phyloP scores from a whole-genome alignment of 2,888 invertebrate genomes.

The Minunthozetes semirufus region DNA sequence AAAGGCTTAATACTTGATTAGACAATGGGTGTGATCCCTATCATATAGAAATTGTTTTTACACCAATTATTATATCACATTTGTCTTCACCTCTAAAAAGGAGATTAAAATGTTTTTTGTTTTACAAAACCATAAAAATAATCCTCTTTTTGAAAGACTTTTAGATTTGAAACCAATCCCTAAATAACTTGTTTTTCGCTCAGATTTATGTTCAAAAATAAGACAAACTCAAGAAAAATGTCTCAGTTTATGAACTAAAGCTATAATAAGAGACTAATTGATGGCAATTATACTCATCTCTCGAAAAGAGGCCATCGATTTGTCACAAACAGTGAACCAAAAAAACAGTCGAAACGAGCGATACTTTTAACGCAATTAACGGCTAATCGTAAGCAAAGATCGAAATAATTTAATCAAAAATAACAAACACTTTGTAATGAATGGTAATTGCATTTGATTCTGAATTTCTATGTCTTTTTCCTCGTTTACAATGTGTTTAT shows the following conservation, averaged over 20 bases:
- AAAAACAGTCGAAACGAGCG: not conserved
- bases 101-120: no score
- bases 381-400: not conserved
- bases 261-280: not conserved
- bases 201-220: no score
- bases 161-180: no score
- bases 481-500: not conserved
- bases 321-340: not conserved
- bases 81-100: no score
- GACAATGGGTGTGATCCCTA: no score
- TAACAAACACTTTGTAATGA: not conserved
- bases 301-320: conserved; percentile 5
- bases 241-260: not conserved
- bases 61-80: no score
- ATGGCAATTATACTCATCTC: not conserved
- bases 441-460: not conserved
- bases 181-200: no score
- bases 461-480: not conserved
- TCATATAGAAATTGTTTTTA: no score
- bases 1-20: no score
- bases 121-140: no score
- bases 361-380: not conserved
- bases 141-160: no score
- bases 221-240: no score
- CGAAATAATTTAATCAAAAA: not conserved